These are phyloP conservation scores for Pelusios castaneus DNA, from an alignment of 2,113 vertebrate species.

Conservation along the genomic window DNA sequence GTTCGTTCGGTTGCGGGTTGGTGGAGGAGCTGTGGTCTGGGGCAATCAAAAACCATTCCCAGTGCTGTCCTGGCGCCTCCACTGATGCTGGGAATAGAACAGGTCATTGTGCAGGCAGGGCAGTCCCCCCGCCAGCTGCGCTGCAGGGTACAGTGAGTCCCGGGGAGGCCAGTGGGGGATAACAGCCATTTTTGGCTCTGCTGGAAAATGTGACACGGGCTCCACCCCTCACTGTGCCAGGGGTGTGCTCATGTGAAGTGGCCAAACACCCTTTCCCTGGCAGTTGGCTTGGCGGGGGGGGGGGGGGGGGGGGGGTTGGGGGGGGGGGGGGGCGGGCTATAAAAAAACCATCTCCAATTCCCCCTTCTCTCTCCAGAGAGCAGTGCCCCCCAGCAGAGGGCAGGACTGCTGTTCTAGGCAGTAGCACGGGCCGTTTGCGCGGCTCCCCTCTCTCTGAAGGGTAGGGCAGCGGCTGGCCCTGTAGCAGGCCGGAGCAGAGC, in stretches of 20 bases:
- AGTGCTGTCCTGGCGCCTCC: no score
- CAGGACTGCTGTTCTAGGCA: neutral
- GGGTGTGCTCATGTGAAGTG: no score
- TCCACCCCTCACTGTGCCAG: neutral
- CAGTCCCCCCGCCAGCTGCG: rapidly evolving
- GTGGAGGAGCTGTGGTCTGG: neutral
- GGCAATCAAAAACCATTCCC: neutral
- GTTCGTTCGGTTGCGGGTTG: neutral
- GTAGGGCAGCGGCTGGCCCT: neutral
- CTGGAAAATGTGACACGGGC: neutral
- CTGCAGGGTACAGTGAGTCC: neutral
- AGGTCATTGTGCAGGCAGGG: no score
- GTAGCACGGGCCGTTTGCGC: neutral
- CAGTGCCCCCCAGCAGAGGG: no score
- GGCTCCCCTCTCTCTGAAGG: neutral
- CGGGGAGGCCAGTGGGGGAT: neutral
- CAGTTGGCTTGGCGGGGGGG: neutral
- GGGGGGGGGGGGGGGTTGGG: neutral
- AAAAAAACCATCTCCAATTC: no score
- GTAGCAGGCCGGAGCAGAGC: neutral
- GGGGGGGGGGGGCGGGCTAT: neutral
- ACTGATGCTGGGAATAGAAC: no score
- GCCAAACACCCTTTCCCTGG: no score
- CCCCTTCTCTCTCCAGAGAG: no score
- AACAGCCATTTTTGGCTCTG: no score